Conservation (phyloP, 2,113 vertebrate genomes). For the Chamaea fasciata region DNA sequence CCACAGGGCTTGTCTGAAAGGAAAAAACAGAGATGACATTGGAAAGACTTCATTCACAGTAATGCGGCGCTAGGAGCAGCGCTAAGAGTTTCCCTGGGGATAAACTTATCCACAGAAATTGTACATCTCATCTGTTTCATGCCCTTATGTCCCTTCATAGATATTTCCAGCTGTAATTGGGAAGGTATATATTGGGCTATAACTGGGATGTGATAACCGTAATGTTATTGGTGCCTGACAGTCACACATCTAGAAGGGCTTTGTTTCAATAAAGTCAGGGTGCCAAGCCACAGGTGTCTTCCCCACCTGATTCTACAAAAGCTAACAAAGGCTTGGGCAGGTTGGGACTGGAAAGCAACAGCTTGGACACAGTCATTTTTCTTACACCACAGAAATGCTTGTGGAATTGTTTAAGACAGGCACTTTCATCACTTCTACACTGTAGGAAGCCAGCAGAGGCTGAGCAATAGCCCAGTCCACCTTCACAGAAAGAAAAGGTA, state of each 20-base stretch:
- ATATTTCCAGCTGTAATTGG: not conserved
- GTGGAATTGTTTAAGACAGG: not conserved
- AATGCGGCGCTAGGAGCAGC: not conserved
- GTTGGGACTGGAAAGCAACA: not conserved
- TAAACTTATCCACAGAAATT: not conserved
- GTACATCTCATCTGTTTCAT: not conserved
- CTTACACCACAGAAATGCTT: not conserved
- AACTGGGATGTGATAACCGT: rapidly evolving
- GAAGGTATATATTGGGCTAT: not conserved
- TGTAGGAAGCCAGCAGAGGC: not conserved
- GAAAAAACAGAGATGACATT: not conserved
- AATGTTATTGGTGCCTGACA: not conserved
- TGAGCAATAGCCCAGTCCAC: not conserved
- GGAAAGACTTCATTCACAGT: not conserved
- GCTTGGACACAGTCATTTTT: not conserved
- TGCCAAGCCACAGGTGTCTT: not conserved
- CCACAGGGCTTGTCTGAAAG: slow-evolving; percentile 84
- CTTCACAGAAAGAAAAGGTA: not conserved
- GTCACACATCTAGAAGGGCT: not conserved
- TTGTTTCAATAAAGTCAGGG: not conserved
- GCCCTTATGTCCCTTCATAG: not conserved
- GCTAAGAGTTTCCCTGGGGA: not conserved
- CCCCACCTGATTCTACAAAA: not conserved
- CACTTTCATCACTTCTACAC: not conserved
- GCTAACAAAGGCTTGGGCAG: not conserved